Percentiles rank a stretch among this genome's conserved stretches.
These are phyloP conservation scores for Tetranychus cinnabarinus DNA, from an alignment of 1,140 invertebrate species.

Conservation along the genomic window DNA sequence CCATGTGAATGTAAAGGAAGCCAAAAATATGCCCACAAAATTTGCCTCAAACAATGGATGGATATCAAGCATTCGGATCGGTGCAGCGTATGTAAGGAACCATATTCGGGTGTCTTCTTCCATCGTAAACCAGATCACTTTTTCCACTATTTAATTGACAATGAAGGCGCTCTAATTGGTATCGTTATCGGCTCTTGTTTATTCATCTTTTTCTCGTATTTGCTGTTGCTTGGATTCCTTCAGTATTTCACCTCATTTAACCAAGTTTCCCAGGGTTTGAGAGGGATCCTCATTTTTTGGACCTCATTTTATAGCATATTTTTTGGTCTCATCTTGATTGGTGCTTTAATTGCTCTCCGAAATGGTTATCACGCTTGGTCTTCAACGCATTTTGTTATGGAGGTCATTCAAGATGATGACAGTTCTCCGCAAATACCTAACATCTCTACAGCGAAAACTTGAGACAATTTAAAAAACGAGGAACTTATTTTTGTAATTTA, in stretches of 20 bases:
- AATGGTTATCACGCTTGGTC: neutral
- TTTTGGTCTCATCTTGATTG: neutral
- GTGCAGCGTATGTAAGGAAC: neutral
- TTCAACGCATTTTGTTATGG: neutral
- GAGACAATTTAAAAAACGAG: no score
- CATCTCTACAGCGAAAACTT: no score
- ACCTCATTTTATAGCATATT: neutral
- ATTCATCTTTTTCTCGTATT: neutral
- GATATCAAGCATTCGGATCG: neutral
- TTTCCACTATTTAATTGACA: neutral
- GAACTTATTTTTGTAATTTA: no score
- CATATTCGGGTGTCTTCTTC: neutral
- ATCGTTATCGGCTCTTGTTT: neutral
- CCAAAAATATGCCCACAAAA: neutral
- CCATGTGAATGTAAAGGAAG: neutral
- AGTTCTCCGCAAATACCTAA: no score
- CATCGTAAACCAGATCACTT: neutral
- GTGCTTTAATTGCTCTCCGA: neutral
- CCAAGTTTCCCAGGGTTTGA: neutral
- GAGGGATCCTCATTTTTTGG: neutral
- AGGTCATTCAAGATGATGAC: neutral
- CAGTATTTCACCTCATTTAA: neutral
- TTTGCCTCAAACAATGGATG: neutral
- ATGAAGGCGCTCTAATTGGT: neutral
- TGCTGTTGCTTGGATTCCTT: neutral